Percentiles rank a stretch among this genome's conserved stretches.
Evolutionary conservation across 1,140 invertebrate genomes (phyloP).

Genomic region (Pseudomyrmex concolor): DNA sequence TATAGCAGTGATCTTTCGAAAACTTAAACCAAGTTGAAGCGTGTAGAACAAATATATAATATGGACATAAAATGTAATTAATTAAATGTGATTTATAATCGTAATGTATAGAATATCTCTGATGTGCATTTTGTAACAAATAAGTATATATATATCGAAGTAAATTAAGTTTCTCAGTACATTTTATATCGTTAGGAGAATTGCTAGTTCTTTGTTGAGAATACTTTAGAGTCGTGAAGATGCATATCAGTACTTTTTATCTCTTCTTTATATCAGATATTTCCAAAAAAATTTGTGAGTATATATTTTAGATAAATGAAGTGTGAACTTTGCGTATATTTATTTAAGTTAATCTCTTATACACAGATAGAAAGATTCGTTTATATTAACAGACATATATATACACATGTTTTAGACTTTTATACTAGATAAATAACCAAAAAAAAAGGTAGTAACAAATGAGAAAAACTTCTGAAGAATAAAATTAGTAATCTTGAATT

Average conservation of each 20-base stretch:
- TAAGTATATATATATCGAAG: not conserved
- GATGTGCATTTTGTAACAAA: constrained; percentile 20
- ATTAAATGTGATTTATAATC: constrained; percentile 5
- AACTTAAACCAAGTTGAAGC: constrained; percentile 7
- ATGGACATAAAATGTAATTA: constrained; percentile 19
- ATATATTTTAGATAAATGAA: constrained; percentile 44
- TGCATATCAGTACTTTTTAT: constrained; percentile 42
- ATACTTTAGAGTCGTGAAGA: constrained; percentile 21
- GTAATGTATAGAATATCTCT: constrained; percentile 7
- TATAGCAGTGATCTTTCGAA: not conserved
- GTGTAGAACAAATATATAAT: constrained; percentile 31
- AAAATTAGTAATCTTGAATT: constrained; percentile 21
- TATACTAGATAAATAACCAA: constrained; percentile 45
- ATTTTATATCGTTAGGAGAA: constrained; percentile 2
- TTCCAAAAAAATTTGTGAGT: constrained; percentile 23
- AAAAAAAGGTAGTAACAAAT: constrained; percentile 17
- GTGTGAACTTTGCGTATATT: constrained; percentile 13
- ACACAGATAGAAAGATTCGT: not conserved
- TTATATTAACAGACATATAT: not conserved
- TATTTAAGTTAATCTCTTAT: constrained; percentile 4
- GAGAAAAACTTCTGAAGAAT: constrained; percentile 9
- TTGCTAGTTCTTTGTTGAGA: not conserved
- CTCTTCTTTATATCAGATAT: constrained; percentile 27
- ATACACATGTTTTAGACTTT: constrained; percentile 43
- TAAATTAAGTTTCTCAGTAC: constrained; percentile 9